phyloP scores from a whole-genome alignment of 2,113 vertebrate species.

The Sander lucioperca region DNA sequence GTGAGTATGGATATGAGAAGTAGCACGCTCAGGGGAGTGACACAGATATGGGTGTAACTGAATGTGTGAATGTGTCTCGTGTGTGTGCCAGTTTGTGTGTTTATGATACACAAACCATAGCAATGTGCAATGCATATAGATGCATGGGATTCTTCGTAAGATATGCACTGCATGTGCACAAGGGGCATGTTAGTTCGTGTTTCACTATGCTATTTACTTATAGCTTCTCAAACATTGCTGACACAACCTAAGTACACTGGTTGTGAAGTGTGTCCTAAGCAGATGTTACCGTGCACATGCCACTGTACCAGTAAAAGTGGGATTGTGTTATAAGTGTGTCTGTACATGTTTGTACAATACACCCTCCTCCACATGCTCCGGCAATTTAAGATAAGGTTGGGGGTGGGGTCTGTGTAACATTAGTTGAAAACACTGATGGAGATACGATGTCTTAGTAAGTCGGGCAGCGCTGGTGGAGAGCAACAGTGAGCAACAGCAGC shows the following conservation, averaged over 20 bases:
- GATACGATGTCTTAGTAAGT: constrained; percentile 51
- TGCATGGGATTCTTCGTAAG: constrained; percentile 52
- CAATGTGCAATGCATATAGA: constrained; percentile 48
- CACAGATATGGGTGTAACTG: constrained; percentile 68
- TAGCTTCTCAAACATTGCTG: constrained; percentile 45
- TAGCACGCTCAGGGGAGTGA: constrained; percentile 62
- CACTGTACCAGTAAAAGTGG: neutral
- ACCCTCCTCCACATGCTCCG: constrained; percentile 32
- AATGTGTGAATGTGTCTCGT: constrained; percentile 60
- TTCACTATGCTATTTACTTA: constrained; percentile 13
- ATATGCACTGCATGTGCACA: constrained; percentile 44
- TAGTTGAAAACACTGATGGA: constrained; percentile 47
- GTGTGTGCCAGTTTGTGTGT: constrained; percentile 49
- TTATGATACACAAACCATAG: constrained; percentile 49
- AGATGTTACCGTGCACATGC: constrained; percentile 25
- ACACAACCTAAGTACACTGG: constrained; percentile 21
- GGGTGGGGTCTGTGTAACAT: constrained; percentile 30
- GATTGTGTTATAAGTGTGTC: constrained; percentile 45
- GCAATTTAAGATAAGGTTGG: constrained; percentile 39
- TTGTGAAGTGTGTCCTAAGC: constrained; percentile 20
- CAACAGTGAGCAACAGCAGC: constrained; percentile 10
- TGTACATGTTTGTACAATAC: constrained; percentile 49
- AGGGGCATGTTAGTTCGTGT: constrained; percentile 46
- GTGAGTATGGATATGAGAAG: constrained; percentile 60
- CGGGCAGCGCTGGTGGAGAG: constrained; percentile 8